Evolutionary conservation across 2,113 vertebrate species (phyloP), one percentile per base, ranked within the genome.

Genomic region (Bothrops jararaca): DNA sequence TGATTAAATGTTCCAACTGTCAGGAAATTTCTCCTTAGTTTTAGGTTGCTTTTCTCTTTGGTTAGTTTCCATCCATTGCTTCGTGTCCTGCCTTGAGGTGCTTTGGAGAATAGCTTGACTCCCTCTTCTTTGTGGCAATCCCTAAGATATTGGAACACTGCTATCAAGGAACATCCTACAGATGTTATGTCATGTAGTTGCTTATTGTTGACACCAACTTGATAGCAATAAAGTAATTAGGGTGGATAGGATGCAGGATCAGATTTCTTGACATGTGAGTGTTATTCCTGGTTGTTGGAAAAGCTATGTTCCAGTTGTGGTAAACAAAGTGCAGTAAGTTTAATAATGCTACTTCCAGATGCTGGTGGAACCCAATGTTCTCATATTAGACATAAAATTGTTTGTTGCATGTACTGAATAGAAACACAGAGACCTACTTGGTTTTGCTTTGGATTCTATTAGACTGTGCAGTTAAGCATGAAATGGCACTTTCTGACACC

Each of bases 401-500:
- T 50, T 95, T 50, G 93, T 93, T 92, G 89, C 88, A 42, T 90
- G 92, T 94, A 94, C 88, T 90, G 86, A 91, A 86, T 90, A 90
- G 94, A 91, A 91, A 29, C 60, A 34, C 20, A 2, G 34, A 10
- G 89, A 91, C 69, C 93, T 93, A 80, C 54, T 60, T 92, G 53
- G 26, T 90, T 91, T 94, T 95, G 34, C 92, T 92, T 54, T 1
- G 15, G 94, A 95, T 96, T 96, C 95, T 92, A 98, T 97, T 97
- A 98, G 97, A 97, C 97, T 97, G 95, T 85, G 96, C 96, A 98
- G 93, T 94, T 95, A 96, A 96, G 95, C 96, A 94, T 97, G 96
- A 98, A 98, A 98, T 98, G 96, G 96, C 94, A 97, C 95, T 96
- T 98, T 92, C 97, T 95, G 97, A 98, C 34, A 93, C 96, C 93